Evolutionary conservation across 2,113 vertebrate genomes (phyloP).

Genomic region (Egretta garzetta): DNA sequence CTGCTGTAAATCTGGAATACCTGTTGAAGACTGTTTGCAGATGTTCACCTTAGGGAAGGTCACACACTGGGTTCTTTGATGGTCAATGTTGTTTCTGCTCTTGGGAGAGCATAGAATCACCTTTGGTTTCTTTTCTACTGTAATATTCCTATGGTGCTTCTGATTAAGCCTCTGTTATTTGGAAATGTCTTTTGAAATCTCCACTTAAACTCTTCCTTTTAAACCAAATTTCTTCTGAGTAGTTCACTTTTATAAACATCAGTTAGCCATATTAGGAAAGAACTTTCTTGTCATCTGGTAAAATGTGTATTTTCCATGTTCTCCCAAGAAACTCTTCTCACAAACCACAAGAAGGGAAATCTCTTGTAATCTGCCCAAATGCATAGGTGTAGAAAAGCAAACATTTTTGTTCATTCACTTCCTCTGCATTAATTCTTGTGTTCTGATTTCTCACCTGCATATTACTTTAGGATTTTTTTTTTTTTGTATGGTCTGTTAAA

Average conservation of each 20-base stretch:
- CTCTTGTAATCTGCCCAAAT: not conserved
- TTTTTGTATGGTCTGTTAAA: rapidly evolving
- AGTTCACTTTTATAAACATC: not conserved
- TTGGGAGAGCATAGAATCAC: not conserved
- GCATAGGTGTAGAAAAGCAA: not conserved
- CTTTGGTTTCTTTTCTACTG: not conserved
- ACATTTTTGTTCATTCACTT: not conserved
- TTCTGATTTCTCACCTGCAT: not conserved
- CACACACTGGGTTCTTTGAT: not conserved
- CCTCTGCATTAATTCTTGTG: not conserved
- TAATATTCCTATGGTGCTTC: not conserved
- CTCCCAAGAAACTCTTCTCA: not conserved
- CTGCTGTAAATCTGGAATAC: not conserved
- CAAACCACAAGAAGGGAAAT: not conserved
- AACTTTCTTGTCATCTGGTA: not conserved
- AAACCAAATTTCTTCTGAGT: not conserved
- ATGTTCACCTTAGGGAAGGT: not conserved
- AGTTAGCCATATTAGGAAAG: not conserved
- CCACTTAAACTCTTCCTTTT: not conserved
- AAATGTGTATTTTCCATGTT: not conserved
- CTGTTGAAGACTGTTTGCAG: not conserved
- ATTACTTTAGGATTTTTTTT: not conserved
- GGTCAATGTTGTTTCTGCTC: not conserved
- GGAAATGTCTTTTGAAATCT: not conserved
- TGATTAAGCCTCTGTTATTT: not conserved